These are phyloP conservation scores for Tribolium castaneum DNA, from an alignment of 1,140 invertebrate species.

Conservation along the genomic window DNA sequence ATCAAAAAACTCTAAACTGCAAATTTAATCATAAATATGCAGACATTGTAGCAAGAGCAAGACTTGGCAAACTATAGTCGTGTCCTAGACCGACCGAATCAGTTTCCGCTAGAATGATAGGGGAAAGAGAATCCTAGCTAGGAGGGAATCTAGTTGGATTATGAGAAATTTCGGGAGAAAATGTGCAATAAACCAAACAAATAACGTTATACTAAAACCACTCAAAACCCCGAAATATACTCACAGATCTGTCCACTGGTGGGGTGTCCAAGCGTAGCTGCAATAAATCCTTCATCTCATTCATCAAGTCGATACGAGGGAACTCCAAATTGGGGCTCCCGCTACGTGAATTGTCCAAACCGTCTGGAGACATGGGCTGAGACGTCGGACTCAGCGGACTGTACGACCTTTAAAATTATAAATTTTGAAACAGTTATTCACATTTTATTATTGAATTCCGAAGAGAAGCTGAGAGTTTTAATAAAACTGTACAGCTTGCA, in stretches of 20 bases:
- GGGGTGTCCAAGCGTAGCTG: slow-evolving; percentile 65
- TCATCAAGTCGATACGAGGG: slow-evolving; percentile 73
- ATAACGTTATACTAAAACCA: neutral
- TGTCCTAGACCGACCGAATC: neutral
- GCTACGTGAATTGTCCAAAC: slow-evolving; percentile 63
- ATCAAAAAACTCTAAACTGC: too few relatives aligned
- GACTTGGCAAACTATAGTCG: neutral
- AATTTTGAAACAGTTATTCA: neutral
- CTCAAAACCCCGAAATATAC: slow-evolving; percentile 50
- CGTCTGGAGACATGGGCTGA: slow-evolving; percentile 66
- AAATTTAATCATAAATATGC: too few relatives aligned
- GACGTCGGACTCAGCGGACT: slow-evolving; percentile 65
- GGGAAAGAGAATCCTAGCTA: neutral
- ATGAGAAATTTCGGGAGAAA: neutral
- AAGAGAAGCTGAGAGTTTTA: too few relatives aligned
- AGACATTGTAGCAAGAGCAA: too few relatives aligned
- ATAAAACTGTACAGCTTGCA: too few relatives aligned
- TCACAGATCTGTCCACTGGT: slow-evolving; percentile 69
- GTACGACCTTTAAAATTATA: slow-evolving; percentile 64
- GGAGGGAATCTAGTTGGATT: neutral
- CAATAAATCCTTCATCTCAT: slow-evolving; percentile 75
- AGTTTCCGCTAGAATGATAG: neutral
- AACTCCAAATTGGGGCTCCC: slow-evolving; percentile 63
- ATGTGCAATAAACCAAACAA: neutral
- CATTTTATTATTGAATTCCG: neutral